These are phyloP conservation scores for Labeo rohita DNA, from an alignment of 2,113 vertebrate genomes.

Conservation along the genomic window DNA sequence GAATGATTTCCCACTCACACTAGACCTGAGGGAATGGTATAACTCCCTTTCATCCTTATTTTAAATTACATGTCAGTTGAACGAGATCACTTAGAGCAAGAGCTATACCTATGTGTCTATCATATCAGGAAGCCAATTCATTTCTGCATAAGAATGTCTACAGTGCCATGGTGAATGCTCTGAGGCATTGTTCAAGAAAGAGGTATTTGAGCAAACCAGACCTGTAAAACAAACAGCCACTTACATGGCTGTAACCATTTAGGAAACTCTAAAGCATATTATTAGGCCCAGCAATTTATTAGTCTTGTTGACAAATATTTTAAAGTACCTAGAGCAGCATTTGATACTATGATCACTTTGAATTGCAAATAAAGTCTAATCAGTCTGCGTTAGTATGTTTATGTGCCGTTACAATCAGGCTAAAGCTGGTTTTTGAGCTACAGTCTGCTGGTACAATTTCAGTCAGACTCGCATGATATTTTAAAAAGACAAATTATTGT, in stretches of 20 bases:
- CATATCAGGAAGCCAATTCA: conserved; percentile 27
- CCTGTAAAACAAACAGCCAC: not conserved
- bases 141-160: conserved; percentile 12
- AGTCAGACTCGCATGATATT: not conserved
- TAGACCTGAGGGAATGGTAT: not conserved
- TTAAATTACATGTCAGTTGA: conserved; percentile 29
- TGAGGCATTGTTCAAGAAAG: conserved; percentile 14
- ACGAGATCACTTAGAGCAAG: not conserved
- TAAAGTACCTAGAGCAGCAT: conserved; percentile 24
- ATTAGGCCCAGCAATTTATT: not conserved
- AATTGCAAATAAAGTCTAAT: conserved; percentile 35
- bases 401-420: not conserved
- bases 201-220: not conserved
- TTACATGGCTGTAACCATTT: not conserved
- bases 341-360: conserved; percentile 8
- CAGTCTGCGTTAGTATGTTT: conserved; percentile 25
- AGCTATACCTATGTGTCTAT: conserved; percentile 9
- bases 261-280: not conserved
- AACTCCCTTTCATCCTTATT: conserved; percentile 35
- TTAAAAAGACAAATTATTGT: conserved; percentile 1
- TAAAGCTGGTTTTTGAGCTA: not conserved
- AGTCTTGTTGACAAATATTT: conserved; percentile 8
- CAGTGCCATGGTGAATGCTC: not conserved
- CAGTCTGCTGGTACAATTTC: conserved; percentile 7
- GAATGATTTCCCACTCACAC: not conserved